Conservation (phyloP, 2,113 vertebrate genomes). For the Zosterops pallidus region DNA sequence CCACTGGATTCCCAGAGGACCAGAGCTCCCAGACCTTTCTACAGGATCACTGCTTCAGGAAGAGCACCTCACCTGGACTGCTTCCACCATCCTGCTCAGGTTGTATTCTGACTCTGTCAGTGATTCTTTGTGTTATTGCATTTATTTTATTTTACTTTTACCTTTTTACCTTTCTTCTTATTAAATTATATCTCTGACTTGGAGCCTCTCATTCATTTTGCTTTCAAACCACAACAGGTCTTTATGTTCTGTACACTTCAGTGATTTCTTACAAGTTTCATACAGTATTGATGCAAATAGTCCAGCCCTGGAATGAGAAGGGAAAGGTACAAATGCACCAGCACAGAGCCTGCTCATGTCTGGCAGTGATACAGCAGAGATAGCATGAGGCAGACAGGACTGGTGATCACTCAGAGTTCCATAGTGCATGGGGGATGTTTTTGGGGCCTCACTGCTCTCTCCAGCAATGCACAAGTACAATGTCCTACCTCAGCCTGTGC, state of each 20-base stretch:
- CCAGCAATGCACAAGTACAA: background rate
- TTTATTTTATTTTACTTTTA: too few relatives aligned
- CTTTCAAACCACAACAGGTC: too few relatives aligned
- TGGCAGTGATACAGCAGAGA: background rate
- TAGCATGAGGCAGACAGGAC: rapidly evolving
- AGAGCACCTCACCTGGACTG: too few relatives aligned
- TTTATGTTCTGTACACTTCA: background rate
- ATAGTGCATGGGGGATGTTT: background rate
- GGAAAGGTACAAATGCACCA: background rate
- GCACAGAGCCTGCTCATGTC: background rate
- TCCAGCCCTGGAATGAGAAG: background rate
- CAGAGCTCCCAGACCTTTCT: too few relatives aligned
- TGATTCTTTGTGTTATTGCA: too few relatives aligned
- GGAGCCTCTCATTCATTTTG: too few relatives aligned
- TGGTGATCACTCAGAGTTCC: background rate
- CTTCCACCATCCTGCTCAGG: too few relatives aligned
- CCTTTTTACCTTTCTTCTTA: too few relatives aligned
- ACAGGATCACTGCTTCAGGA: too few relatives aligned
- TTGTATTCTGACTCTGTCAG: too few relatives aligned
- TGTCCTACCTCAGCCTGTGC: background rate
- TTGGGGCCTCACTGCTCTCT: rapidly evolving
- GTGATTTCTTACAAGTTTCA: background rate
- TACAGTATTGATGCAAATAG: background rate
- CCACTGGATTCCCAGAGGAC: too few relatives aligned
- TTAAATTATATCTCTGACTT: too few relatives aligned